Base-by-base conservation (phyloP, 2,797 vertebrate genomes). In the Alcedo atthis region DNA sequence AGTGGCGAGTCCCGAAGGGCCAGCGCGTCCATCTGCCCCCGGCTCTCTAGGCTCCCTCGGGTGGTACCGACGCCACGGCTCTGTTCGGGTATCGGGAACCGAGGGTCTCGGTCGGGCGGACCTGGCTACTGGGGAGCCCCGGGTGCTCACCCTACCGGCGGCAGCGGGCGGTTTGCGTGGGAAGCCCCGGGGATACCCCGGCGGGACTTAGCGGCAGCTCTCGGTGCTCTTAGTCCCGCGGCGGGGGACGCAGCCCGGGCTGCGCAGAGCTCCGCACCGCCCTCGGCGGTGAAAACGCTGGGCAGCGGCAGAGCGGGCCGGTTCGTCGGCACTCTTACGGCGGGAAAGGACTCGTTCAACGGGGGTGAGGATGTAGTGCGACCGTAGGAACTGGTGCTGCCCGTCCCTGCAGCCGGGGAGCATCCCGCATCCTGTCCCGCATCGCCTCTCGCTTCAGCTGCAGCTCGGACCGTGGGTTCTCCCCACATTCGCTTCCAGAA, bases 1-100 rank as follows among this genome's bases (percentile, higher is more conserved):
- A 68, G 63, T 42, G 42, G 32, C 6, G 21, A 18, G 22, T 55
- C 17, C 28, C 28, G 35, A 26, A 5, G 15, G 58, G 45, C 7
- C 57, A 54, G 37, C 2, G 21, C 8, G 0, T 24, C 48, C 48
- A 1, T 4, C 32, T 10, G 3, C 2, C 25, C 32, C 35, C 4
- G 6, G 17, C 12, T 42, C 28, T 6, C 22, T 13, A 51, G 28
- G 22, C 15, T 71, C 35, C 24, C 37, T 35, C 61, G 13, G 51
- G 40, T 6, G 3, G 24, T 9, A 42, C 48, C 24, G 80, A 8
- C 12, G 25, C 85, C 19, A 8, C 25, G 17, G 12, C 24, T 11
- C 13, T 46, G 12, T 66, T 32, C 33, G 69, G 48, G 61, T 77
- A 46, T 53, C 58, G 58, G 37, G 30, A 2, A 22, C 51, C 43